Percentiles rank a stretch among this genome's conserved stretches.
phyloP scores from a whole-genome alignment of 2,797 vertebrate species.

The Coranthus polyacanthus region DNA sequence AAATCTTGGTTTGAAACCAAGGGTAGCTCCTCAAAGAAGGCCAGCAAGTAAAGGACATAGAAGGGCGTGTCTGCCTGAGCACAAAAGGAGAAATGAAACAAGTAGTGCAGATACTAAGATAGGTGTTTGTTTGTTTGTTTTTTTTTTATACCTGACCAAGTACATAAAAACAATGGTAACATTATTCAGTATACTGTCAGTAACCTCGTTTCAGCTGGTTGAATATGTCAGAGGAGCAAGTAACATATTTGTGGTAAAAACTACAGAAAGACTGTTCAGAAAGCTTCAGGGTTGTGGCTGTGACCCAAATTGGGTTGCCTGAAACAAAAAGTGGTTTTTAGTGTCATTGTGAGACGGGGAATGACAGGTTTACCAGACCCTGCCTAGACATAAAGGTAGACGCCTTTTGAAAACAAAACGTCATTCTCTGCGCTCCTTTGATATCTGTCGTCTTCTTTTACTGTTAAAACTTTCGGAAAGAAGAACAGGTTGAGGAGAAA shows the following conservation, averaged over 20 bases:
- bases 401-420: constrained; percentile 11
- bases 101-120: constrained; percentile 1
- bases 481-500: constrained; percentile 5
- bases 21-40: constrained; percentile 21
- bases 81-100: constrained; percentile 51
- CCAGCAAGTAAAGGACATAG: constrained; percentile 21
- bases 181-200: constrained; percentile 26
- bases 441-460: constrained; percentile 27
- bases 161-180: constrained; percentile 23
- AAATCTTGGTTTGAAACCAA: constrained; percentile 22
- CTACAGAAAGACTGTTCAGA: constrained; percentile 29
- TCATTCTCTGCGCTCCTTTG: constrained; percentile 27
- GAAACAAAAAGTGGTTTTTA: background rate
- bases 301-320: constrained; percentile 36
- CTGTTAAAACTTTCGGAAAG: constrained; percentile 23
- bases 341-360: constrained; percentile 13
- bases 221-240: constrained; percentile 31
- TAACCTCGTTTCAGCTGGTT: constrained; percentile 31
- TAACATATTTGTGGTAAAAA: constrained; percentile 33
- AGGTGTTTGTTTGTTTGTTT: constrained; percentile 33
- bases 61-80: constrained; percentile 56
- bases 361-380: constrained; percentile 27
- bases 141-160: constrained; percentile 12
- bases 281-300: constrained; percentile 25
- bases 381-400: background rate